Evolutionary conservation across 1,140 invertebrate species (phyloP), one percentile per base, ranked within the genome.

Genomic region (Bombus terrestris): DNA sequence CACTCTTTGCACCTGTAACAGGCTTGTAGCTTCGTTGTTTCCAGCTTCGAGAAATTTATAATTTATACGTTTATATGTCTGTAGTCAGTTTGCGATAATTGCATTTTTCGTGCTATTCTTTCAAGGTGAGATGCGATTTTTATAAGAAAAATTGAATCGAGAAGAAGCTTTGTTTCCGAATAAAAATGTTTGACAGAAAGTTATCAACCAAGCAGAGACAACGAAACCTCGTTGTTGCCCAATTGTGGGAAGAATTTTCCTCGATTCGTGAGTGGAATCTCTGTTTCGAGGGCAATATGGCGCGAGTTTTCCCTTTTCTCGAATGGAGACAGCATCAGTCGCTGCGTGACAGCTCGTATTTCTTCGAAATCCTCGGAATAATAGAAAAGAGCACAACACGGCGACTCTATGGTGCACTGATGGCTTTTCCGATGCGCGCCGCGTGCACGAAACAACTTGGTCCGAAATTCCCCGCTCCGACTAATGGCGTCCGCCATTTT

Each of bases 381-480:
- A 87, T 69, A 81, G 62, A 62, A 62, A 71, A 71, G 72, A 69
- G 32, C 47, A 18, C n/a, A 75, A 71, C 47, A 71, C 57, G 25
- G 64, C 32, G 37, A 47, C 73, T 88, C 82, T 68, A 88, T 86
- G 73, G 76, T 39, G 39, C 81, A 75, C 90, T 90, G 89, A 91
- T 91, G 86, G 81, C 81, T 91, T 91, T 90, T 90, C 89, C 88
- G 78, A 91, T 90, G 89, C 80, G n/a, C 83, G 83, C 86, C 86
- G 78, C 81, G 57, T 91, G 89, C 66, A 71, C 82, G 85, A 71
- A 89, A 90, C 88, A 75, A 75, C 88, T 82, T 39, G 53, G 64
- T 73, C 76, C 76, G 77, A 84, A 87, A 81, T 86, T 81, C 79
- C 41, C 57, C 71, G 47, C 68, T 28, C 9, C 75, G 72, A 81